Percentiles rank a stretch among this genome's conserved stretches.
Evolutionary conservation across 1,140 invertebrate species (phyloP).

Genomic region (Tetramorium simillimum): DNA sequence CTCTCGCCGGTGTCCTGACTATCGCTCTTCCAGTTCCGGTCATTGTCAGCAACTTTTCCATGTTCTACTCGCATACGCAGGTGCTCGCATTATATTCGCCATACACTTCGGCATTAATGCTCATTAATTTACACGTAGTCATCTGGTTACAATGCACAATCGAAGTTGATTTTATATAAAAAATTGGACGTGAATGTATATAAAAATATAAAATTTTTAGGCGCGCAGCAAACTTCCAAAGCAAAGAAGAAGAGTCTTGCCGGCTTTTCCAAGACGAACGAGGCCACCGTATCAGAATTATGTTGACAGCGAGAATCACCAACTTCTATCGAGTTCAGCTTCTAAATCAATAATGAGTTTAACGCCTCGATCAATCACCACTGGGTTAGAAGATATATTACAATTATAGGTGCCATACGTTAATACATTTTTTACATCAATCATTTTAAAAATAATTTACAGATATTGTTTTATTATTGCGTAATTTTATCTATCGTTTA

Average conservation of each 20-base stretch:
- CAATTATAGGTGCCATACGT: constrained; percentile 85
- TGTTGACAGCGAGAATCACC: constrained; percentile 4
- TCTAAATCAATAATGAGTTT: constrained; percentile 83
- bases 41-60: constrained; percentile 97
- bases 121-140: not conserved
- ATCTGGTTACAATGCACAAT: not conserved
- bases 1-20: constrained; percentile 95
- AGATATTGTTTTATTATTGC: not conserved
- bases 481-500: constrained; percentile 4
- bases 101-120: not conserved
- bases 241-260: constrained; percentile 92
- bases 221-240: constrained; percentile 95
- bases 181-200: not conserved
- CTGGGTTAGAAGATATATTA: constrained; percentile 88
- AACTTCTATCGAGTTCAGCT: constrained; percentile 67
- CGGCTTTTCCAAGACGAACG: constrained; percentile 88
- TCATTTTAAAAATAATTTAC: not conserved
- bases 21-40: constrained; percentile 97
- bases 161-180: not conserved
- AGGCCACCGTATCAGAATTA: constrained; percentile 66
- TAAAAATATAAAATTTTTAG: constrained; percentile 83
- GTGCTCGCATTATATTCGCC: constrained; percentile 70
- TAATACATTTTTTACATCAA: not conserved
- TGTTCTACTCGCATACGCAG: constrained; percentile 97
- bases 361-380: constrained; percentile 89